Evolutionary conservation across 2,888 invertebrate genomes (phyloP), one percentile per base, ranked within the genome.

Genomic region (Scaptomyza parva): DNA sequence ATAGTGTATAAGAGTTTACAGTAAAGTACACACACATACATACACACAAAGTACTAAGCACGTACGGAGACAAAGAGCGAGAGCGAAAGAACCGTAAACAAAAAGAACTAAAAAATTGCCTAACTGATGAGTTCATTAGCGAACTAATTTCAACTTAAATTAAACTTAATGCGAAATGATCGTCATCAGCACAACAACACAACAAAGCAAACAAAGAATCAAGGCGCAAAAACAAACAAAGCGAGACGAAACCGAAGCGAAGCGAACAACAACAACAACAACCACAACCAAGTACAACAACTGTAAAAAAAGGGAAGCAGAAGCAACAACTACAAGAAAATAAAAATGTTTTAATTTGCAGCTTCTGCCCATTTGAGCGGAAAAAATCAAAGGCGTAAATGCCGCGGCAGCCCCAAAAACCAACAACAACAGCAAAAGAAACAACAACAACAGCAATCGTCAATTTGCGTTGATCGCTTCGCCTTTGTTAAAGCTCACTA

Each of bases 111-210:
- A 57, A 57, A 62, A 67, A 61, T 54, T 51, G 52, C 9, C 8
- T 3, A 30, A 12, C 64, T 90, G 89, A 90, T 90, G 90, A 88
- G 90, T 90, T 90, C 89, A 90, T 90, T 90, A 90, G 81, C 84
- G 84, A 85, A 86, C 88, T 88, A 90, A 90, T 89, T 90, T 89
- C 88, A 86, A 86, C 86, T 88, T 87, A 82, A 90, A 90, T 90
- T 89, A 89, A 89, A 88, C 89, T 89, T 89, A 90, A 89, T 88
- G 85, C 76, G 85, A 83, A 85, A 76, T 77, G 89, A 89, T 88
- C 77, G 83, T 75, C 79, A 88, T 88, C 86, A 84, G 72, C 72
- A 28, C 3, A 2, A 22, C n/a, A n/a, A n/a, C n/a, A n/a, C n/a
- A n/a, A n/a, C n/a, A 89, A 75, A 82, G 77, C 83, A 89, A 89